phyloP scores from a whole-genome alignment of 30 jellyfish, hydroid and myxozoan species.

The Chironex yamaguchii region DNA sequence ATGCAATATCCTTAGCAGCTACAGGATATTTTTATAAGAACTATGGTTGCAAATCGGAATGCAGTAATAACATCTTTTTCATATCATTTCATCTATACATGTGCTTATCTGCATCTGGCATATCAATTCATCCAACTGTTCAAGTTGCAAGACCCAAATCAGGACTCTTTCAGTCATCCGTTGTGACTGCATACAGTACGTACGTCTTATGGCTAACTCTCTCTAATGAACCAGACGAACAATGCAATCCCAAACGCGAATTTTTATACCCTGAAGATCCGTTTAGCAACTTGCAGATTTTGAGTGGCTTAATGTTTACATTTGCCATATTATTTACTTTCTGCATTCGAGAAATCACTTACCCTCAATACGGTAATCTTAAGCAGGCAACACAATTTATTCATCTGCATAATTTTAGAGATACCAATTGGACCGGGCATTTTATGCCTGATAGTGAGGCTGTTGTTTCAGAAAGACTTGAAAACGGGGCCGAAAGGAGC shows the following conservation, averaged over 20 bases:
- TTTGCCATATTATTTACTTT: conserved; percentile 50
- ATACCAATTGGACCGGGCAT: background rate
- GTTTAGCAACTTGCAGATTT: conserved; percentile 67
- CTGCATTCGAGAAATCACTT: conserved; percentile 62
- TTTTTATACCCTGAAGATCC: conserved; percentile 87
- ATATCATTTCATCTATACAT: conserved; percentile 88
- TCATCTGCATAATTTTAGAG: background rate
- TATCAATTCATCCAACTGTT: conserved; percentile 87
- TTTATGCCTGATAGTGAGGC: background rate
- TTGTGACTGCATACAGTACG: conserved; percentile 86
- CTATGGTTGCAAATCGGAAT: conserved; percentile 79
- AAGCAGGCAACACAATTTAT: background rate
- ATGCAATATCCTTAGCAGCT: conserved; percentile 36
- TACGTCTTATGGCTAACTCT: conserved; percentile 82
- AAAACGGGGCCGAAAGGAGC: background rate
- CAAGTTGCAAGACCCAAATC: conserved; percentile 93
- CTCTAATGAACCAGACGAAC: conserved; percentile 93
- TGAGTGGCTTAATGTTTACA: conserved; percentile 66
- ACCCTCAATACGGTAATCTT: conserved; percentile 89
- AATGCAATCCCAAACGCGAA: conserved; percentile 86
- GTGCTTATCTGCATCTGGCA: conserved; percentile 92
- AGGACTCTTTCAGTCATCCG: conserved; percentile 91
- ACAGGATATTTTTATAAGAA: conserved; percentile 61
- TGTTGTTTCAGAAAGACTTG: background rate
- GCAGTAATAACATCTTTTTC: conserved; percentile 84